Conservation (phyloP, 2,888 invertebrate genomes). For the Entomobrya proxima region DNA sequence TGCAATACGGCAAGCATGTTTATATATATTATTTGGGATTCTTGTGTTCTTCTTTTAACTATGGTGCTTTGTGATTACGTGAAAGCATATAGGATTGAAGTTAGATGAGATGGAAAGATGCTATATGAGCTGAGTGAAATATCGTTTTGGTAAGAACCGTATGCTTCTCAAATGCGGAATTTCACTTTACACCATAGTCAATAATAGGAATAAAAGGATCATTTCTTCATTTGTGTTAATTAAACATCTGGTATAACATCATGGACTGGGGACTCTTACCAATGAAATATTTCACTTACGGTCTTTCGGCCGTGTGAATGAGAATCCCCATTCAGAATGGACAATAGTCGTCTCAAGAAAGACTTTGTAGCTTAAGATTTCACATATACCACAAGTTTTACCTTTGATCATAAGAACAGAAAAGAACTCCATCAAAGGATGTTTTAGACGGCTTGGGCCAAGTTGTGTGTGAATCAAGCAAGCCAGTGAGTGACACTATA, state of each 20-base stretch:
- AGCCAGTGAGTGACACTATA: no score
- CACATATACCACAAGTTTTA: no score
- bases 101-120: no score
- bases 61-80: no score
- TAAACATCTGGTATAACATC: neutral
- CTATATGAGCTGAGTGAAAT: neutral
- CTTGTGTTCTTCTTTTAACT: neutral
- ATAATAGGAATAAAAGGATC: constrained; percentile 2
- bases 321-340: neutral
- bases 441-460: no score
- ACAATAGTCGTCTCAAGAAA: no score
- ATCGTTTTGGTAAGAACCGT: neutral
- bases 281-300: neutral
- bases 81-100: no score
- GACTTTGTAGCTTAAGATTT: no score
- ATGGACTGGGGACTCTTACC: neutral
- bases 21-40: neutral
- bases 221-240: neutral
- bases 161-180: neutral
- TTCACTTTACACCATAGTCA: neutral
- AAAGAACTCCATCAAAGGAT: no score
- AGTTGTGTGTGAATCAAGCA: no score
- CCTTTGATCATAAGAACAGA: no score
- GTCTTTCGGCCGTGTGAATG: neutral
- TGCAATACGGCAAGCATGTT: neutral